A percentile compares a stretch with the other conserved stretches of the same genome.
These are phyloP conservation scores for Lagopus leucura DNA, from an alignment of 2,113 vertebrate genomes.

Conservation along the genomic window DNA sequence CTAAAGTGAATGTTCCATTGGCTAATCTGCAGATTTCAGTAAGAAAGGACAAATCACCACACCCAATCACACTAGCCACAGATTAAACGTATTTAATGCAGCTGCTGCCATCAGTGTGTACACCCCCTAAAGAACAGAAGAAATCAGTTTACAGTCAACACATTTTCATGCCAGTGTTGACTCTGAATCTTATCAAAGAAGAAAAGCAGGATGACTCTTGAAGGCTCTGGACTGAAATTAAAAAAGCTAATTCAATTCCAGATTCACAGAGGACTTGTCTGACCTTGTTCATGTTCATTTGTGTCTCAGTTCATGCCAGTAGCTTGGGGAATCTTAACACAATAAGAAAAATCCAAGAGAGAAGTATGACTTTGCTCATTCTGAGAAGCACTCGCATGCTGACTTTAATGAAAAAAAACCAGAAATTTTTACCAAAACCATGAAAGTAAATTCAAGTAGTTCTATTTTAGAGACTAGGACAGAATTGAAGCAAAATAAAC, in stretches of 20 bases:
- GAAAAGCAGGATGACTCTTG: neutral
- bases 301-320: neutral
- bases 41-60: neutral
- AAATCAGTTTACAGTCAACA: neutral
- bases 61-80: neutral
- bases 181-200: neutral
- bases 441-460: no score
- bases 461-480: neutral
- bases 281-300: neutral
- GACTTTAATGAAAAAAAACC: neutral
- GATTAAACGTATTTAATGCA: neutral
- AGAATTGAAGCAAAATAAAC: neutral
- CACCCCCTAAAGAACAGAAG: neutral
- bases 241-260: neutral
- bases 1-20: accelerated
- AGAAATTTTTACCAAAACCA: no score
- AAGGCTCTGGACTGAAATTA: neutral
- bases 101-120: neutral
- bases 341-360: neutral
- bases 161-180: neutral
- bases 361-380: neutral
- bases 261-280: neutral
- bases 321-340: neutral
- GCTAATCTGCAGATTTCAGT: neutral
- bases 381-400: neutral